Conservation (phyloP, 2,113 vertebrate genomes). For the Butorides virescens region DNA sequence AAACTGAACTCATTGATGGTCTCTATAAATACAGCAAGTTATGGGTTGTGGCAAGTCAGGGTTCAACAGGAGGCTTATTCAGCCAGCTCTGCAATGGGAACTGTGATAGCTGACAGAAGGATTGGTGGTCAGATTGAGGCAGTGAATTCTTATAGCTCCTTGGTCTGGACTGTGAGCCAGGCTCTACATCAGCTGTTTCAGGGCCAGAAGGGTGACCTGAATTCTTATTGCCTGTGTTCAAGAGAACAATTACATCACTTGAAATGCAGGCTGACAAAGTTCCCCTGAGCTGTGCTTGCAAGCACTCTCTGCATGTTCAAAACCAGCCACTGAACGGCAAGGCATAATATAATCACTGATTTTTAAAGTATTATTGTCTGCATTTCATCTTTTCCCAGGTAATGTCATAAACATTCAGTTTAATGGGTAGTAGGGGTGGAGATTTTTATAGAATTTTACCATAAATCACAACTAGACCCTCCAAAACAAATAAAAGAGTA, state of each 20-base stretch:
- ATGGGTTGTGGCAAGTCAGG: not conserved
- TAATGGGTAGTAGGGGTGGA: not conserved
- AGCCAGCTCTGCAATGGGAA: not conserved
- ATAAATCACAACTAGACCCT: not conserved
- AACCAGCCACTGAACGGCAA: not conserved
- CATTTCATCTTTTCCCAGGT: not conserved
- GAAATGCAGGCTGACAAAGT: not conserved
- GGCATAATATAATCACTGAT: not conserved
- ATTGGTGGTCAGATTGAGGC: not conserved
- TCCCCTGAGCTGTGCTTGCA: not conserved
- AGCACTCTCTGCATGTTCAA: not conserved
- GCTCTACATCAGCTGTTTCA: not conserved
- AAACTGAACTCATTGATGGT: not conserved
- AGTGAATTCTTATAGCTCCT: not conserved
- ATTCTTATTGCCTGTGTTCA: not conserved
- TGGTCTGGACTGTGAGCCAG: not conserved
- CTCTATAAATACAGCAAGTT: not conserved
- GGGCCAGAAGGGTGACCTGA: not conserved
- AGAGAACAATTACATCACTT: not conserved
- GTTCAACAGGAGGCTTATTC: not conserved
- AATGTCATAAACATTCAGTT: not conserved
- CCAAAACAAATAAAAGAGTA: not conserved
- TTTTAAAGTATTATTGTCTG: not conserved
- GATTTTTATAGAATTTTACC: not conserved
- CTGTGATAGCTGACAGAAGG: not conserved